Conservation (phyloP, 2,888 invertebrate genomes). For the Dione vanillae region DNA sequence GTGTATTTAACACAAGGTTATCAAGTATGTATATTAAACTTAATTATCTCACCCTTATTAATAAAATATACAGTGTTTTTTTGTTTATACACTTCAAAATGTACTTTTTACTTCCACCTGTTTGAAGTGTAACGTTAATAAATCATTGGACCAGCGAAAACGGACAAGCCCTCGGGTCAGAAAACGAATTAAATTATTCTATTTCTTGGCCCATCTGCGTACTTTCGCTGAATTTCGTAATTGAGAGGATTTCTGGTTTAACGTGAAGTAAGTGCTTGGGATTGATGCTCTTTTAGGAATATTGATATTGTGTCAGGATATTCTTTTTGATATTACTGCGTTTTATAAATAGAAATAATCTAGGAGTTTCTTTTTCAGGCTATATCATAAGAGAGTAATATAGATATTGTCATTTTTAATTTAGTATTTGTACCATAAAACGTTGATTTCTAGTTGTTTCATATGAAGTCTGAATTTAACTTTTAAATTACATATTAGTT, state of each 20-base stretch:
- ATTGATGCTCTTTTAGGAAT: conserved; percentile 42
- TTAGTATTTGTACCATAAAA: too few species aligned
- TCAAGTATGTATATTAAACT: conserved; percentile 11
- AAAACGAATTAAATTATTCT: conserved; percentile 68
- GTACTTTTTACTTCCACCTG: conserved; percentile 33
- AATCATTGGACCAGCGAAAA: conserved; percentile 48
- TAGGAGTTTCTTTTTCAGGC: too few species aligned
- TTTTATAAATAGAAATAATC: too few species aligned
- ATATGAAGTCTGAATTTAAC: too few species aligned
- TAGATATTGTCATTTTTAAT: too few species aligned
- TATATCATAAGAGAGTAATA: too few species aligned
- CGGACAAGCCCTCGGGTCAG: conserved; percentile 51
- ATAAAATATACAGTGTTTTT: not conserved
- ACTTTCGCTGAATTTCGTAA: conserved; percentile 65
- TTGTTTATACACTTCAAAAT: conserved; percentile 13
- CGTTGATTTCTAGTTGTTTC: too few species aligned
- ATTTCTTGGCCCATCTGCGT: conserved; percentile 65
- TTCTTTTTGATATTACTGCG: too few species aligned
- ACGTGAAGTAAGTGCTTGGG: conserved; percentile 49
- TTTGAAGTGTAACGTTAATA: conserved; percentile 44
- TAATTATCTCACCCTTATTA: conserved; percentile 5
- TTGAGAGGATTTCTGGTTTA: conserved; percentile 63
- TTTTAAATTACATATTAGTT: too few species aligned
- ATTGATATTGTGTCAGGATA: not conserved
- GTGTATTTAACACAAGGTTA: conserved; percentile 10